Base-by-base conservation (phyloP, 2,888 invertebrate genomes). In the Drosophila nr. perissopoda region DNA sequence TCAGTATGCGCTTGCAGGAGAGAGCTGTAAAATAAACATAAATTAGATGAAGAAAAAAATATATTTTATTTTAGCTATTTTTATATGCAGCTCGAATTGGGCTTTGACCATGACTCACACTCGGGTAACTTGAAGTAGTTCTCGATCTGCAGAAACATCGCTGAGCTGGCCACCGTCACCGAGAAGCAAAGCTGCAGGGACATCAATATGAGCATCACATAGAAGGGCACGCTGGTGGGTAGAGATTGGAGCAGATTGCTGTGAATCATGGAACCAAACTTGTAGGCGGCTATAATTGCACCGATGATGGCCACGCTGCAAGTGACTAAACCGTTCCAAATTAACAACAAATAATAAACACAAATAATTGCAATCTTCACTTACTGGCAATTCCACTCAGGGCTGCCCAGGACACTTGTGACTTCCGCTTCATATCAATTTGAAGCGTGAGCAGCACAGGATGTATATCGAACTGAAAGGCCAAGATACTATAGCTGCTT, bases 401-500 rank as follows among this genome's bases (percentile, higher is more conserved):
- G 0, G 97, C 95, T 0, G 97, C 97, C 84, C 94, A 94, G 79
- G 95, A 95, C 76, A 98, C 95, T 84, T 96, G 95, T 2, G 94
- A 93, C 76, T 97, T 96, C 74, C 96, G 95, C 74, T 95, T 95
- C 98, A 98, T 98, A 92, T 98, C 98, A 75, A 98, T 96, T 94
- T 98, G 98, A 58, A 98, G 96, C 0, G 98, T 98, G 77, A 98
- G 95, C 87, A 98, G 94, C 89, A 96, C 95, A 1, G 97, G 97
- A 93, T 97, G 97, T 65, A 97, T 95, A 91, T 97, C 97, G 83
- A 97, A 97, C 93, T 96, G 96, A 87, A 96, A 96, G 3, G 95
- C 95, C 63, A 96, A 92, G 45, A 96, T 94, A 52, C 96, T 96
- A 76, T 96, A 96, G 1, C 95, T 95, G 33, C 94, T 94, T 0